Evolutionary conservation across 53 echinoderm and acorn worm species (phyloP).

Genomic region (Astropecten irregularis): DNA sequence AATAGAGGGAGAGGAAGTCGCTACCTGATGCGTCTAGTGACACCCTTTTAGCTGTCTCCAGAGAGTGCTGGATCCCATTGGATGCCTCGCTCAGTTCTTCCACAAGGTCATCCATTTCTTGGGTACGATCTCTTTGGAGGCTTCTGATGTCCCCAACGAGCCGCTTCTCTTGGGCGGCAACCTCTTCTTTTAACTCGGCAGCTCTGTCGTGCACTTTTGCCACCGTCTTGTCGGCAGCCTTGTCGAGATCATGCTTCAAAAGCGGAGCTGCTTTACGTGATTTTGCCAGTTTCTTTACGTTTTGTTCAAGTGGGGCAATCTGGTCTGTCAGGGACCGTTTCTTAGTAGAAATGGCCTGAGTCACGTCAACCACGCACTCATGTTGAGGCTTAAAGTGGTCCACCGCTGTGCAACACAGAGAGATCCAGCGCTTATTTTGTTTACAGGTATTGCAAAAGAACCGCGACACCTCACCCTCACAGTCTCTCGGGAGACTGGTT

Average conservation of each 20-base stretch:
- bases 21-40: neutral
- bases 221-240: neutral
- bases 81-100: too few species aligned
- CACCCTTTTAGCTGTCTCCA: neutral
- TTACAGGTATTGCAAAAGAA: constrained; percentile 30
- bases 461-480: too few species aligned
- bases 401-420: constrained; percentile 2
- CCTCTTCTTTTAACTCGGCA: neutral
- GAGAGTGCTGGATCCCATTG: neutral
- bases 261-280: neutral
- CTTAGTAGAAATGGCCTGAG: neutral
- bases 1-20: neutral
- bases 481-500: neutral
- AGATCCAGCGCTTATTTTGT: constrained; percentile 11
- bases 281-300: neutral
- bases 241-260: neutral
- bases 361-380: neutral
- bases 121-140: neutral
- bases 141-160: neutral
- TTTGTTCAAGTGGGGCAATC: neutral
- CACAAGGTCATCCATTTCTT: neutral
- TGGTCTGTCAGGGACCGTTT: neutral
- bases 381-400: constrained; percentile 23
- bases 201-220: neutral
- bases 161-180: neutral